Base-by-base conservation (phyloP, 2,888 invertebrate genomes). In the Myathropa florea region DNA sequence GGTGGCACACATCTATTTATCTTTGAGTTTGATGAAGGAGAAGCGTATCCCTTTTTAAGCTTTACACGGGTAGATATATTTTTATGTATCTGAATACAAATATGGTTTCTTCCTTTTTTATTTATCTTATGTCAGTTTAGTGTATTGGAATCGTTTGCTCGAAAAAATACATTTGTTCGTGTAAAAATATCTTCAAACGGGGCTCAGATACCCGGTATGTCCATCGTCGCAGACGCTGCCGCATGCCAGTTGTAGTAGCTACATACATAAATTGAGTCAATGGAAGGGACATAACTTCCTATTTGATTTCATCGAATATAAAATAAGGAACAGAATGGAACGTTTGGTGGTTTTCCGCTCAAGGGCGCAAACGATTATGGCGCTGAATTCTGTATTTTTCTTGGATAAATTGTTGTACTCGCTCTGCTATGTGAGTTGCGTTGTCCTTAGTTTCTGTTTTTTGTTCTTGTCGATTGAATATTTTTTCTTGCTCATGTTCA, bases 271-370 rank as follows among this genome's bases (percentile, higher is more conserved):
- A 65, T 21, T 59, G 77, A 82, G 76, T 81, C 77, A 85, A 85
- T 86, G 78, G 82, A 82, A 86, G 57, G 85, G 85, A 86, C 85
- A 78, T 82, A 86, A 86, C 82, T 82, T 82, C 82, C 85, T 82
- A 86, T 86, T 86, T 86, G 77, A 86, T 86, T 86, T 78, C 82
- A 78, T 82, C 73, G 85, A 70, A 78, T 86, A 78, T 82, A 86
- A 82, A 82, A 86, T 82, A 86, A 77, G 81, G 77, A 81, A 67
- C 81, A 77, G 57, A 81, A 85, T 81, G 84, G 80, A 63, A 82
- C 85, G 68, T 86, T 78, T 82, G 82, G 85, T 86, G 85, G 85
- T 78, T 86, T 85, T 82, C 73, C 78, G 85, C 85, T 86, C 68
- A 82, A 86, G 82, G 85, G 78, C 70, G 68, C 85, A 82, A 86